Evolutionary conservation across 2,113 vertebrate genomes (phyloP), one percentile per base, ranked within the genome.

Genomic region (Euleptes europaea): DNA sequence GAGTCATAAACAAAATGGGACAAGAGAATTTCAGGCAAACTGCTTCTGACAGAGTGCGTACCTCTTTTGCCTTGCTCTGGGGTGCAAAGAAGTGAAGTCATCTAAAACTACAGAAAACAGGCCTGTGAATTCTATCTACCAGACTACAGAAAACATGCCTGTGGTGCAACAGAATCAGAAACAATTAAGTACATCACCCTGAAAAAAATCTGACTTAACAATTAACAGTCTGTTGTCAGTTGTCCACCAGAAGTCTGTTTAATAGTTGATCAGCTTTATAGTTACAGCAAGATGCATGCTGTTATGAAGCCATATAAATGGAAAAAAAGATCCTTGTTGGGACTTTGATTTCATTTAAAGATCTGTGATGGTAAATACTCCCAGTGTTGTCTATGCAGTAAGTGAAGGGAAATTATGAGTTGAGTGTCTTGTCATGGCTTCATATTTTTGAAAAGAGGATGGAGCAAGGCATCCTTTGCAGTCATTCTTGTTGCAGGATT

Each of bases 401-500:
- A 67, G 66, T 40, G 84, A 31, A 90, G 86, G 85, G 23, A 69
- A 88, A 6, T 40, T 86, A 66, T 2, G 74, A 73, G 71, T 38
- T 31, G 1, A 28, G 47, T 31, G 70, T n/a, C 8, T 85, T 75
- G 88, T 96, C 82, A 96, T 28, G 89, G 89, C 26, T 54, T 90
- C 85, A 96, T 83, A 74, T 93, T 96, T 91, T 94, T 96, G 94
- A 99, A 99, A 87, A 99, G 96, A 0, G 97, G 97, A 88, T 99
- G 98, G 85, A 92, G 86, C 78, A 99, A 94, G 12, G 98, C 98
- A 76, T 94, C 91, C 84, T 94, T 95, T 13, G 99, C 98, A 75
- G 97, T 98, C 94, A 99, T 97, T 94, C 99, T 97, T 73, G 97
- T 98, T 70, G 93, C 96, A 23, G 99, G 99, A 92, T 99, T 99